A percentile compares a stretch with the other conserved stretches of the same genome.
phyloP scores from a whole-genome alignment of 2,113 vertebrate genomes.

The Alligator mississippiensis region DNA sequence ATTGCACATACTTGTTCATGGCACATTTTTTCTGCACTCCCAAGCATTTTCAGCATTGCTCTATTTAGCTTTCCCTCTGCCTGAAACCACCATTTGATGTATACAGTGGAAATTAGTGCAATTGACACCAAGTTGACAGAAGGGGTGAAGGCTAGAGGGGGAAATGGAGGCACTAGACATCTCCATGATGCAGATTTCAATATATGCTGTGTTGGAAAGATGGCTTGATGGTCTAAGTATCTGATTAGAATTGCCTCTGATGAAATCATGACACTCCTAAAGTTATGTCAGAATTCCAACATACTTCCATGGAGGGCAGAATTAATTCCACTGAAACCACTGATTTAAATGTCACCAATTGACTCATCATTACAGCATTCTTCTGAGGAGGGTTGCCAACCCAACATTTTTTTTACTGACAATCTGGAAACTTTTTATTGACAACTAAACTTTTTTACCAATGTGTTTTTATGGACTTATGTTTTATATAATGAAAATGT shows the following conservation, averaged over 20 bases:
- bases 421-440: too few relatives aligned
- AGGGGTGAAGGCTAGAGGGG: background rate
- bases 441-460: too few relatives aligned
- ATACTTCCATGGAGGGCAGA: background rate
- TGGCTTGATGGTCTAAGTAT: background rate
- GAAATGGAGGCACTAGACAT: background rate
- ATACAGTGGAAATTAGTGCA: background rate
- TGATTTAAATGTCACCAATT: rapidly evolving
- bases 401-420: too few relatives aligned
- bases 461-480: too few relatives aligned
- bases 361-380: background rate
- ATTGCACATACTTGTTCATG: background rate
- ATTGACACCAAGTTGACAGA: background rate
- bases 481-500: too few relatives aligned
- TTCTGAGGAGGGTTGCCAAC: background rate
- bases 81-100: background rate
- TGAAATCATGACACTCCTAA: background rate
- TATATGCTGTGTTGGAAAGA: background rate
- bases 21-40: too few relatives aligned
- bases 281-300: background rate
- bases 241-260: background rate
- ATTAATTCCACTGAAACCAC: background rate
- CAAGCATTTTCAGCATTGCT: background rate
- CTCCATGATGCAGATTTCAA: background rate
- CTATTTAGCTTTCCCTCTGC: background rate